Conservation (phyloP, 2,113 vertebrate species). For the Numida meleagris region DNA sequence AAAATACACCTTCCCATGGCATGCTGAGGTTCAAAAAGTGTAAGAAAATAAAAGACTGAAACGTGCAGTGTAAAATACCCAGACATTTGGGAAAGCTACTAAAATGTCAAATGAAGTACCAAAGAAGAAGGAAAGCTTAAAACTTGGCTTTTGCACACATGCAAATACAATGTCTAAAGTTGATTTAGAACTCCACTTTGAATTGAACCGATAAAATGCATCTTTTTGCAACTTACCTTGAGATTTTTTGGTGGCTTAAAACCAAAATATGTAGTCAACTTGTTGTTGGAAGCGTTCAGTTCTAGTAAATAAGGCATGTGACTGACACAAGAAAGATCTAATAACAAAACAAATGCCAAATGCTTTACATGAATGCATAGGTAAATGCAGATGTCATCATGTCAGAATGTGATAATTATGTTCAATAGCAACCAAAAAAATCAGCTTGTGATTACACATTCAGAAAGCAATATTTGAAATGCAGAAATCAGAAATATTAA, state of each 20-base stretch:
- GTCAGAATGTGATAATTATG: not conserved
- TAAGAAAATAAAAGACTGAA: not conserved
- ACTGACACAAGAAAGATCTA: constrained; percentile 91
- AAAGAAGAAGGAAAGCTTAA: not conserved
- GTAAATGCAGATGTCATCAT: not conserved
- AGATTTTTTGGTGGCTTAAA: constrained; percentile 90
- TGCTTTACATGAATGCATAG: not conserved
- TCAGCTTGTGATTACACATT: not conserved
- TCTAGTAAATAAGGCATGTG: constrained; percentile 87
- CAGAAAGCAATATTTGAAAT: not conserved
- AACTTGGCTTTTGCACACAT: not conserved
- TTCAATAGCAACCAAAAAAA: not conserved
- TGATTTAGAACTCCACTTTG: not conserved
- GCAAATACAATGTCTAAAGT: not conserved
- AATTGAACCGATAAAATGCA: not conserved
- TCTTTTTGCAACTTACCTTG: constrained; percentile 76
- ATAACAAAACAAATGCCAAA: not conserved
- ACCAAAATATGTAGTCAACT: constrained; percentile 83
- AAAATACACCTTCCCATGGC: not conserved
- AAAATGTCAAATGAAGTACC: not conserved
- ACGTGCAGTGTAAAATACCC: fast-evolving
- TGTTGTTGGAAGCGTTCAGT: constrained; percentile 88
- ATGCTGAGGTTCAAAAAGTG: not conserved
- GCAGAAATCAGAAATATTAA: not conserved
- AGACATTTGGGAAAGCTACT: not conserved